phyloP scores from a whole-genome alignment of 2,888 invertebrate genomes.

The Ectobius pallidus region DNA sequence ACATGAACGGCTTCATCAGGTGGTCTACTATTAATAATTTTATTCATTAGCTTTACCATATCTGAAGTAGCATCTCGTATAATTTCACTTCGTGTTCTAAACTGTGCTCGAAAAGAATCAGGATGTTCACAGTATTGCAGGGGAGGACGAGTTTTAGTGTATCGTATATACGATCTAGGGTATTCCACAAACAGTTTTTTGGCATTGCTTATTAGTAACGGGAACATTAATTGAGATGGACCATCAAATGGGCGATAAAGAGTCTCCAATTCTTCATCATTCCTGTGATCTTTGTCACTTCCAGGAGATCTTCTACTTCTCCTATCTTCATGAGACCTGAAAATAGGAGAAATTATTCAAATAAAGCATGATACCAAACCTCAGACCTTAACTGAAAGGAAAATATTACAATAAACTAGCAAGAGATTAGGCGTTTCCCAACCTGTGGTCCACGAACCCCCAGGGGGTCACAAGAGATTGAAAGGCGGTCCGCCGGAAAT shows the following conservation, averaged over 20 bases:
- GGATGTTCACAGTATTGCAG: conserved; percentile 38
- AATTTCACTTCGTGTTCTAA: conserved; percentile 30
- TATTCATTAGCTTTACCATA: conserved; percentile 32
- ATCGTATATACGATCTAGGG: conserved; percentile 30
- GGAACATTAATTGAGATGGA: conserved; percentile 30
- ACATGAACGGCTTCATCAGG: not conserved
- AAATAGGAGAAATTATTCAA: not conserved
- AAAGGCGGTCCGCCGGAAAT: too few species aligned
- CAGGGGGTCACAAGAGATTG: too few species aligned
- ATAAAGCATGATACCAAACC: not conserved
- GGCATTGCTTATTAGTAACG: conserved; percentile 30
- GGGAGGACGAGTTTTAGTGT: conserved; percentile 33
- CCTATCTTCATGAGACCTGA: conserved; percentile 29
- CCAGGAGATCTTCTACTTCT: conserved; percentile 20
- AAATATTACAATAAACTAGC: too few species aligned
- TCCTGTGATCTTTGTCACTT: conserved; percentile 22
- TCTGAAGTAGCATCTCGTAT: conserved; percentile 33
- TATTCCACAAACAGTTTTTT: conserved; percentile 32
- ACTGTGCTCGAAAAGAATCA: conserved; percentile 3
- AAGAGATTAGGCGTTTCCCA: too few species aligned
- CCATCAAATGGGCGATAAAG: conserved; percentile 37
- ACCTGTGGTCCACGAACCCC: too few species aligned
- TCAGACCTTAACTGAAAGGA: too few species aligned
- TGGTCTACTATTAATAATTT: conserved; percentile 30
- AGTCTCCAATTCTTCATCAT: conserved; percentile 26